Conservation (phyloP, 37 sponge, comb jelly and placozoan genomes). For the Spongia lamella region DNA sequence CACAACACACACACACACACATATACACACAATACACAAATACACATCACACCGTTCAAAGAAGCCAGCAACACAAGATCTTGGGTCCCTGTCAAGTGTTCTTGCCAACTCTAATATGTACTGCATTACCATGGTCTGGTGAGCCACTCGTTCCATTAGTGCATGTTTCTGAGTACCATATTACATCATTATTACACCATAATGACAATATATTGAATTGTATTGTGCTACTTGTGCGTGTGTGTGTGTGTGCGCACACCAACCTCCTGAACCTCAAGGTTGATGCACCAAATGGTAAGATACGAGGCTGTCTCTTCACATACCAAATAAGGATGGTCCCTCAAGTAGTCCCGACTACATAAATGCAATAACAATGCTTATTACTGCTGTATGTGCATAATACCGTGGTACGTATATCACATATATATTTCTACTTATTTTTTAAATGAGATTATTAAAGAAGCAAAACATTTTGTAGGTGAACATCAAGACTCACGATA, state of each 20-base stretch:
- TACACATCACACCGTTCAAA: constrained; percentile 66
- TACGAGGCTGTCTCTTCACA: constrained; percentile 90
- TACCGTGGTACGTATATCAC: too few species aligned
- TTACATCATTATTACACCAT: too few species aligned
- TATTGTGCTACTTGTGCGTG: too few species aligned
- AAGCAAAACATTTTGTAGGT: too few species aligned
- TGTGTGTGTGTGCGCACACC: constrained; percentile 12
- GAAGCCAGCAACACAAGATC: constrained; percentile 85
- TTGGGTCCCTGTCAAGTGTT: constrained; percentile 83
- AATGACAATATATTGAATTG: too few species aligned
- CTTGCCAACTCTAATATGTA: constrained; percentile 94
- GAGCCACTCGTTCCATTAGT: constrained; percentile 93
- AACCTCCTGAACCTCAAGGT: constrained; percentile 86
- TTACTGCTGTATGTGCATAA: not conserved
- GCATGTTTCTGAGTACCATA: constrained; percentile 65
- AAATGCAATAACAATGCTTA: not conserved
- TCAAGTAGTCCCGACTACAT: constrained; percentile 78
- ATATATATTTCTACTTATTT: too few species aligned
- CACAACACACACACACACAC: too few species aligned
- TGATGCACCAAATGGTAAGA: constrained; percentile 94
- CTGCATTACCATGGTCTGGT: constrained; percentile 95
- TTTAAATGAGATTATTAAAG: too few species aligned
- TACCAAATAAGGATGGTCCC: constrained; percentile 78
- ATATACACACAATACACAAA: constrained; percentile 9
- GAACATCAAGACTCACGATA: not conserved